These are phyloP conservation scores for Lophius americanus DNA, from an alignment of 2,797 vertebrate species.

Conservation along the genomic window DNA sequence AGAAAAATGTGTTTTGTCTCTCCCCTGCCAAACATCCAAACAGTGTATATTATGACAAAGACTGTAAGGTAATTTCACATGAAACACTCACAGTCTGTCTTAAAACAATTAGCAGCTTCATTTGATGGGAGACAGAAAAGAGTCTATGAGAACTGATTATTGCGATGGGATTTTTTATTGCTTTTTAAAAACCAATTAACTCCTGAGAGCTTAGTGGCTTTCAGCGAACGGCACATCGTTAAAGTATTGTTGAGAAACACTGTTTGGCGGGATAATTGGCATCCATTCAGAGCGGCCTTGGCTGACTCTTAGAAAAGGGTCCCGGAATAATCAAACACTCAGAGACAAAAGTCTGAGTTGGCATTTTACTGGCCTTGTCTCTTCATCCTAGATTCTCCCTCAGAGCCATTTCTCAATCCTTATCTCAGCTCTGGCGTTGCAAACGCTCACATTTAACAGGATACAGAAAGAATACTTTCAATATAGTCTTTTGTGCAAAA, in stretches of 20 bases:
- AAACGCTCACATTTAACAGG: slow-evolving; percentile 48
- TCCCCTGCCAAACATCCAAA: slow-evolving; percentile 49
- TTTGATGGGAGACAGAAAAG: slow-evolving; percentile 75
- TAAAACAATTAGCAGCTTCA: slow-evolving; percentile 79
- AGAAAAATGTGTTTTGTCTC: slow-evolving; percentile 27
- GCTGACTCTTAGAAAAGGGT: slow-evolving; percentile 67
- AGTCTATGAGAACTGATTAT: slow-evolving; percentile 78
- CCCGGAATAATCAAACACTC: slow-evolving; percentile 75
- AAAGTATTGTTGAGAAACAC: slow-evolving; percentile 82
- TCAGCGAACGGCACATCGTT: slow-evolving; percentile 76
- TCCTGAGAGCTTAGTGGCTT: slow-evolving; percentile 80
- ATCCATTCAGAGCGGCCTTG: slow-evolving; percentile 73
- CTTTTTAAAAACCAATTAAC: slow-evolving; percentile 86
- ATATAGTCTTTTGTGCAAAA: slow-evolving; percentile 41
- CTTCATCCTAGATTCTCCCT: slow-evolving; percentile 43
- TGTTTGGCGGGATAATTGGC: slow-evolving; percentile 79
- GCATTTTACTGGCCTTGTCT: slow-evolving; percentile 68
- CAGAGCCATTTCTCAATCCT: slow-evolving; percentile 58
- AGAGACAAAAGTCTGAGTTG: slow-evolving; percentile 73
- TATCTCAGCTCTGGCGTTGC: slow-evolving; percentile 54
- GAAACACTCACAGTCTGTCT: slow-evolving; percentile 69
- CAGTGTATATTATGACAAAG: slow-evolving; percentile 62
- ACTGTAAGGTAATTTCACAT: slow-evolving; percentile 70
- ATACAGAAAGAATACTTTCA: slow-evolving; percentile 45
- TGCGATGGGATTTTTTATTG: slow-evolving; percentile 80